These are phyloP conservation scores for Dendrocincla fuliginosa DNA, from an alignment of 2,797 vertebrate species.

Conservation along the genomic window DNA sequence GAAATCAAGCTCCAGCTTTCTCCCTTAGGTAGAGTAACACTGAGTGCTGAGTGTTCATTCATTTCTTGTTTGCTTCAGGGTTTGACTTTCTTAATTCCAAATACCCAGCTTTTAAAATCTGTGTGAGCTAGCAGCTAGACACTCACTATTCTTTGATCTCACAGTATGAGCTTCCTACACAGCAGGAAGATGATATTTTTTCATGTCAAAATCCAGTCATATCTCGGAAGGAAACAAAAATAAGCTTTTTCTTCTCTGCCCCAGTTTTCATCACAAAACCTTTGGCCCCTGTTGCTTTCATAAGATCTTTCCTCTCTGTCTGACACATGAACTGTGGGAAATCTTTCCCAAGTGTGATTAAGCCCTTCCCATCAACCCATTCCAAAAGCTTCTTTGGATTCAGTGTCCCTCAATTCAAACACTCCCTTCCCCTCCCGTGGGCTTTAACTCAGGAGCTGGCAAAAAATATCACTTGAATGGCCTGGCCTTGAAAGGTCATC, in stretches of 20 bases:
- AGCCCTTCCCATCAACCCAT: slow-evolving; percentile 30
- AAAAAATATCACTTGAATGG: slow-evolving; percentile 6
- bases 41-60: not conserved
- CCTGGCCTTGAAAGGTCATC: slow-evolving; percentile 1
- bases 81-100: slow-evolving; percentile 22
- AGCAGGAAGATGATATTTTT: slow-evolving; percentile 45
- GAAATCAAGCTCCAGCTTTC: not conserved
- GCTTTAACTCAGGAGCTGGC: not conserved
- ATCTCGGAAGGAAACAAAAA: slow-evolving; percentile 61
- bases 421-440: not conserved
- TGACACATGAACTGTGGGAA: slow-evolving; percentile 56
- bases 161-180: slow-evolving; percentile 28
- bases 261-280: slow-evolving; percentile 59
- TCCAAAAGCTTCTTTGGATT: slow-evolving; percentile 35
- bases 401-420: slow-evolving; percentile 29
- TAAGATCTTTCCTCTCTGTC: slow-evolving; percentile 46
- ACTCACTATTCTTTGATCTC: slow-evolving; percentile 37
- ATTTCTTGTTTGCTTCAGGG: not conserved
- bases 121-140: slow-evolving; percentile 10
- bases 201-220: slow-evolving; percentile 51
- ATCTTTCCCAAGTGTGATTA: slow-evolving; percentile 20
- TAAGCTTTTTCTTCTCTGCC: slow-evolving; percentile 63
- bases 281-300: slow-evolving; percentile 50
- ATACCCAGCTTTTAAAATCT: not conserved
- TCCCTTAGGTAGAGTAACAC: not conserved